Evolutionary conservation across 2,113 vertebrate genomes (phyloP).

Genomic region (Climacteris rufus): DNA sequence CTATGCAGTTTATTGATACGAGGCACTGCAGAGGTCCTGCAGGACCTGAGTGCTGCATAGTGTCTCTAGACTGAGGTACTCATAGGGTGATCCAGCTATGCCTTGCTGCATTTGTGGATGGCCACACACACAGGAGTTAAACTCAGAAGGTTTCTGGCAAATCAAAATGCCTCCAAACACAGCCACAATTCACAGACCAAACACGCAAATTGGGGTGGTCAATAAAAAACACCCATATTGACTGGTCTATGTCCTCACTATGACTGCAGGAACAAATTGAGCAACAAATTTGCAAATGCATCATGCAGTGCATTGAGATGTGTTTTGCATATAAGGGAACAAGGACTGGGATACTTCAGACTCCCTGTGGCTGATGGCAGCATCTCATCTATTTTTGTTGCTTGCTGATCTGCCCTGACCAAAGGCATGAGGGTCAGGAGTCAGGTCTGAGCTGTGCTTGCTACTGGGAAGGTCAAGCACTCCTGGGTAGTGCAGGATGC

Average conservation of each 20-base stretch:
- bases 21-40: slow-evolving; percentile 17
- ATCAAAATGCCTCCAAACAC: not conserved
- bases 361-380: not conserved
- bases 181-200: not conserved
- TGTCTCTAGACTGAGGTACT: not conserved
- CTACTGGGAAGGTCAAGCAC: not conserved
- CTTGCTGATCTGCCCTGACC: not conserved
- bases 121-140: not conserved
- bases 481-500: not conserved
- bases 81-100: not conserved
- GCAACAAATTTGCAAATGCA: not conserved
- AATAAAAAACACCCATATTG: no score
- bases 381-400: not conserved
- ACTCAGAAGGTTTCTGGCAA: not conserved
- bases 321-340: not conserved
- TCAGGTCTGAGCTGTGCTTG: not conserved
- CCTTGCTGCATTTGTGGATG: not conserved
- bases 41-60: not conserved
- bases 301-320: not conserved
- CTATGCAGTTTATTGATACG: not conserved
- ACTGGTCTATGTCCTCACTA: not conserved
- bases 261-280: not conserved
- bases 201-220: not conserved
- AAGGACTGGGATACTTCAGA: not conserved
- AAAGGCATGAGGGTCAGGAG: not conserved